phyloP scores from a whole-genome alignment of 2,113 vertebrate genomes.

The Rostratula benghalensis region DNA sequence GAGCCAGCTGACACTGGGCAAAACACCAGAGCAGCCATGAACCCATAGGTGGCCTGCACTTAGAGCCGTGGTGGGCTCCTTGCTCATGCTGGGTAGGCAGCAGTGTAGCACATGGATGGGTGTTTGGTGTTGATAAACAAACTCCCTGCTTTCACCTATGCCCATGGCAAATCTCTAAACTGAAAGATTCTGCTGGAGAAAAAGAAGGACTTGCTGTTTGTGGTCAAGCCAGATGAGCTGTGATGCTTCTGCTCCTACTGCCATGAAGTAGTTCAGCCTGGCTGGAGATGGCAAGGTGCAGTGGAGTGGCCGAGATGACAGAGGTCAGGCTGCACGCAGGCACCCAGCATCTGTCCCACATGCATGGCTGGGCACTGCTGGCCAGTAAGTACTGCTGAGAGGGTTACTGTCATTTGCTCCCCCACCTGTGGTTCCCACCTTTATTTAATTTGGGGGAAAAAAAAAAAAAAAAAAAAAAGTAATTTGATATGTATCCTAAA shows the following conservation, averaged over 20 bases:
- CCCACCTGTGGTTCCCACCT: not conserved
- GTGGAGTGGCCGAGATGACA: rapidly evolving
- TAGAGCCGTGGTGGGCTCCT: not conserved
- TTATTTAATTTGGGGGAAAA: not conserved
- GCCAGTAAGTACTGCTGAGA: not conserved
- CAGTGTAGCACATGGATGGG: not conserved
- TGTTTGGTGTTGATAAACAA: not conserved
- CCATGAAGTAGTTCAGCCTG: not conserved
- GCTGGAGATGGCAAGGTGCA: not conserved
- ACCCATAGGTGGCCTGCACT: rapidly evolving
- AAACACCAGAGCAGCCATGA: not conserved
- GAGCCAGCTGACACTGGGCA: not conserved
- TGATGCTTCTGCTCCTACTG: not conserved
- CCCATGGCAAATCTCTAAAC: not conserved
- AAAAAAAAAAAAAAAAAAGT: not conserved
- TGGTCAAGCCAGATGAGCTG: not conserved
- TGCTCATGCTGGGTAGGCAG: rapidly evolving
- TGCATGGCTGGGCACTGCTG: rapidly evolving
- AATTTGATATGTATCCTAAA: not conserved
- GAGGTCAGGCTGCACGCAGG: not conserved
- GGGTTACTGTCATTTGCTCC: not conserved
- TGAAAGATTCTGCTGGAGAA: not conserved
- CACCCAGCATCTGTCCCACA: not conserved
- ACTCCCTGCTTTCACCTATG: not conserved
- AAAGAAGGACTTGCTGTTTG: not conserved